phyloP scores from a whole-genome alignment of 1,140 invertebrate species.

The Eriosoma lanigerum region DNA sequence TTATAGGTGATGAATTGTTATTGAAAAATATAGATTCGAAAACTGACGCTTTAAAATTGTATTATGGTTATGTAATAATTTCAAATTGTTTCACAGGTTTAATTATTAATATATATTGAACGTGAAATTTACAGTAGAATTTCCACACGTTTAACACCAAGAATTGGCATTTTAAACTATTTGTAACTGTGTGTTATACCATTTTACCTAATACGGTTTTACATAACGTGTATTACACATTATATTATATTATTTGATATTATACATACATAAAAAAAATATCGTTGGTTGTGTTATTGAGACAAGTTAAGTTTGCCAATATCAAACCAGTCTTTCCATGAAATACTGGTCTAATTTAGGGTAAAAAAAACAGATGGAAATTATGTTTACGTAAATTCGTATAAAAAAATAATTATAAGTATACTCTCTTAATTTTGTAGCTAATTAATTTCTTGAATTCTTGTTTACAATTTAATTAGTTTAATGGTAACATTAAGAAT shows the following conservation, averaged over 20 bases:
- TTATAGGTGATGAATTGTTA: too few relatives aligned
- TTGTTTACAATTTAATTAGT: too few relatives aligned
- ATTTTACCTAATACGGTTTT: conserved; percentile 10
- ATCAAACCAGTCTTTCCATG: background rate
- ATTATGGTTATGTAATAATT: background rate
- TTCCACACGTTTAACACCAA: background rate
- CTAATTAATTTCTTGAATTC: background rate
- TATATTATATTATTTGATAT: background rate
- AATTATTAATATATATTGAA: background rate
- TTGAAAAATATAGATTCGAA: too few relatives aligned
- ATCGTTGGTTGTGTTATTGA: background rate
- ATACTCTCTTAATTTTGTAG: background rate
- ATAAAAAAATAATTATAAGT: background rate
- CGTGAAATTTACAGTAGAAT: background rate
- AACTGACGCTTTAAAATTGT: too few relatives aligned
- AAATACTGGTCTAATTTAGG: background rate
- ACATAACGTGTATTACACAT: background rate
- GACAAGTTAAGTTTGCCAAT: background rate
- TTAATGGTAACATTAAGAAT: too few relatives aligned
- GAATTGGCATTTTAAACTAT: background rate
- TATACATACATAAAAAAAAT: background rate
- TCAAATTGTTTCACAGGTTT: background rate
- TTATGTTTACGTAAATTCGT: conserved; percentile 7
- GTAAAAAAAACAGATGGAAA: background rate
- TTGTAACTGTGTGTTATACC: background rate